These are phyloP conservation scores for Bacillus rossius DNA, from an alignment of 1,140 invertebrate species.

Conservation along the genomic window DNA sequence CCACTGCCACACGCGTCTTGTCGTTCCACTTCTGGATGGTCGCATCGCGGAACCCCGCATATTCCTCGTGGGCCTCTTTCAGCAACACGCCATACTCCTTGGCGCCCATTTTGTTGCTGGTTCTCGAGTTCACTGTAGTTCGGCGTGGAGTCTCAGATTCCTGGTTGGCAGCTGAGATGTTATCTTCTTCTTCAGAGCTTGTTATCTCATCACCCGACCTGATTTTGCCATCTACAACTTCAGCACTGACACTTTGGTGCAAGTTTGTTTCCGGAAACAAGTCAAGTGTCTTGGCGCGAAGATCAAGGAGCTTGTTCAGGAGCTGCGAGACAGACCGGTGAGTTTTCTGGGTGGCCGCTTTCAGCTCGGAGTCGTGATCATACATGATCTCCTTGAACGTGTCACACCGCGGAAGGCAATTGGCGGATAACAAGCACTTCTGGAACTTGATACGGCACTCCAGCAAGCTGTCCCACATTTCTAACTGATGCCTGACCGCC, in stretches of 20 bases:
- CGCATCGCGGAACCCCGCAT: constrained; percentile 65
- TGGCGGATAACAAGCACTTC: constrained; percentile 64
- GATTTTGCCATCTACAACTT: too few relatives aligned
- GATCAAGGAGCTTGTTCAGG: constrained; percentile 56
- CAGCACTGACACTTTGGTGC: too few relatives aligned
- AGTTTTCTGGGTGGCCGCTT: constrained; percentile 44
- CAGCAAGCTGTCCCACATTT: constrained; percentile 75
- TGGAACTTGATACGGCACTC: constrained; percentile 82
- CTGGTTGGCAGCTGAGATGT: not conserved
- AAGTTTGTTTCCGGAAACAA: constrained; percentile 54
- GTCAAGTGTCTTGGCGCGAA: constrained; percentile 41
- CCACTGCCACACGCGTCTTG: constrained; percentile 67
- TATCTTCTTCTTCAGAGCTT: constrained; percentile 7
- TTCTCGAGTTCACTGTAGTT: not conserved
- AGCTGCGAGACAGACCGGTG: constrained; percentile 50
- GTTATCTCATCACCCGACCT: constrained; percentile 33
- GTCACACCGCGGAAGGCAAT: constrained; percentile 67
- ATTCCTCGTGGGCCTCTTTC: constrained; percentile 54
- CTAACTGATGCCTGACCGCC: constrained; percentile 68
- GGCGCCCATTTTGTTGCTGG: constrained; percentile 48
- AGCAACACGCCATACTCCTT: constrained; percentile 58
- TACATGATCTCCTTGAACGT: constrained; percentile 45
- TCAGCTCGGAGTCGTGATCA: constrained; percentile 45
- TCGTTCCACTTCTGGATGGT: constrained; percentile 91
- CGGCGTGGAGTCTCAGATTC: not conserved